Evolutionary conservation across 2,113 vertebrate genomes (phyloP).

Genomic region (Actenoides hombroni): DNA sequence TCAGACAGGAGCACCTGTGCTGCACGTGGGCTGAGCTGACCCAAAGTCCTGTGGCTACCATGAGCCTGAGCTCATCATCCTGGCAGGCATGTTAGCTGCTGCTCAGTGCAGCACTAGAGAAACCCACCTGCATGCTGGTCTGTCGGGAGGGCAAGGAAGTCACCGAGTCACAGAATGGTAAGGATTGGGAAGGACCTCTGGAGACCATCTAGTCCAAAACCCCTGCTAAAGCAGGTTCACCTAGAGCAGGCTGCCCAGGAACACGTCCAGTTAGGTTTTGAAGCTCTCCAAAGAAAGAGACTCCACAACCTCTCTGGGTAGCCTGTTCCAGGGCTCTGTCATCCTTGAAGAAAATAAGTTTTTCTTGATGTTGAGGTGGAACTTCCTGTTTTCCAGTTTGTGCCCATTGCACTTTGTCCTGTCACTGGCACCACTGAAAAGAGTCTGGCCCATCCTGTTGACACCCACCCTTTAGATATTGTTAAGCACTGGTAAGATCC

Average conservation of each 20-base stretch:
- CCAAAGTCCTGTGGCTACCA: neutral
- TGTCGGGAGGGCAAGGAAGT: neutral
- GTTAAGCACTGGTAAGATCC: neutral
- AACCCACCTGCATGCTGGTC: accelerated
- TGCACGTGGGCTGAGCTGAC: accelerated
- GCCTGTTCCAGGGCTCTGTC: neutral
- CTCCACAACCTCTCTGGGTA: neutral
- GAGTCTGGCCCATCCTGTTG: neutral
- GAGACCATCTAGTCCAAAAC: neutral
- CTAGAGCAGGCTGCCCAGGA: neutral
- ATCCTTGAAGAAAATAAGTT: neutral
- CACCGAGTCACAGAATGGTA: neutral
- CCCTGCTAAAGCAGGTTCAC: neutral
- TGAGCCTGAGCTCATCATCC: neutral
- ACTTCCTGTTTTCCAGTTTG: neutral
- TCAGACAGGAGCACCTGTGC: neutral
- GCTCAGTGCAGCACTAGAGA: accelerated
- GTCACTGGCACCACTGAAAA: neutral
- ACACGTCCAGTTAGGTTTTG: neutral
- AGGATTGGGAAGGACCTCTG: neutral
- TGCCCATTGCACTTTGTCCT: neutral
- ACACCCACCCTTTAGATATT: neutral
- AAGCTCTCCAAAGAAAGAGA: neutral
- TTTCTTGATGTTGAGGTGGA: neutral
- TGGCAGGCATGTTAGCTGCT: neutral